These are phyloP conservation scores for Dissostichus mawsoni DNA, from an alignment of 2,113 vertebrate genomes.

Conservation along the genomic window DNA sequence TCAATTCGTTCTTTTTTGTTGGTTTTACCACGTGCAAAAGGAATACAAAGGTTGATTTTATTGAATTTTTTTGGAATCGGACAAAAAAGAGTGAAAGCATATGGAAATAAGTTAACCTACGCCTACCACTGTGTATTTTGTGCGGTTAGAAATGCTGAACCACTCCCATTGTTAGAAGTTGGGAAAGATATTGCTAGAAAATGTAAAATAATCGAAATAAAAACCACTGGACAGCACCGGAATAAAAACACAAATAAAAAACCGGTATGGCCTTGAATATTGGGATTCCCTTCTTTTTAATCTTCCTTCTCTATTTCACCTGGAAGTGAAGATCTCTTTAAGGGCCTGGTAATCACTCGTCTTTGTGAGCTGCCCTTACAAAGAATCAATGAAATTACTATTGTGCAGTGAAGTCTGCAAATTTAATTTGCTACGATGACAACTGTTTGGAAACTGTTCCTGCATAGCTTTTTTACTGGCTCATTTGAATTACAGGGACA, in stretches of 20 bases:
- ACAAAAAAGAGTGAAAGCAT: not conserved
- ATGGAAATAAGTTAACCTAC: not conserved
- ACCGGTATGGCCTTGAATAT: not conserved
- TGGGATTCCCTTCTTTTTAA: not conserved
- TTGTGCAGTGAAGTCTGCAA: not conserved
- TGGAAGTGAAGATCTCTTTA: conserved; percentile 3
- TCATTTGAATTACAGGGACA: conserved; percentile 18
- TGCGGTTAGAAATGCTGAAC: not conserved
- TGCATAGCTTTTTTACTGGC: not conserved
- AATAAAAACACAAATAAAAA: not conserved
- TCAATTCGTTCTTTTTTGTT: no score
- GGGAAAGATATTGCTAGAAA: not conserved
- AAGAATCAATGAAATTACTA: conserved; percentile 5
- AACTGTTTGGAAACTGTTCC: not conserved
- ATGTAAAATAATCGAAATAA: not conserved
- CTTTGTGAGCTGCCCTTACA: conserved; percentile 18
- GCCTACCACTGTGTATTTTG: not conserved
- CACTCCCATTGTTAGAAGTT: not conserved
- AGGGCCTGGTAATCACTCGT: not conserved
- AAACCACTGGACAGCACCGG: not conserved
- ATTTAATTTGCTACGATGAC: conserved; percentile 7
- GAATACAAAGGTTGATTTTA: not conserved
- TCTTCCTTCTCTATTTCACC: not conserved
- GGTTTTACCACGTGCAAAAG: no score
- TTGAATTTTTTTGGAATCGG: not conserved